Evolutionary conservation across 2,113 vertebrate genomes (phyloP), one percentile per base, ranked within the genome.

Genomic region (Gobius niger): DNA sequence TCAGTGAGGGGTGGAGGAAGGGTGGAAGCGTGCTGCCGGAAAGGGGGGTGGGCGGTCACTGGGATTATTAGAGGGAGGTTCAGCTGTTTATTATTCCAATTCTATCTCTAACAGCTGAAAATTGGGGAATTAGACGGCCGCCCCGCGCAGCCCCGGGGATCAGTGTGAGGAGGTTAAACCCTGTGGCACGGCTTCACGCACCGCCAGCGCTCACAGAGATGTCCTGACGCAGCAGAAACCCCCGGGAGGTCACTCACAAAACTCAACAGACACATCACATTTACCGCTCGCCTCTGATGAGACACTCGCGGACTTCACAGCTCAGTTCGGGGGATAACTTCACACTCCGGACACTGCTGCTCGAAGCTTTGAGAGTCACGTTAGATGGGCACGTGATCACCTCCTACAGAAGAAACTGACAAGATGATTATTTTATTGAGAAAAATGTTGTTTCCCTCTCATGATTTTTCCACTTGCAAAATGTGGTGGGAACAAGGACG

Each of bases 11-110:
- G 79, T 77, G 78, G 85, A 87, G 87, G 80, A 74, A 82, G 72
- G 76, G 75, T 63, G 57, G 71, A 78, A 76, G 52, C 59, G 72
- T 67, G 66, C 10, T 50, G 1, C 24, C 24, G 24, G 24, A 42
- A 7, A 15, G 65, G 24, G 70, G 15, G 18, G 13, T 66, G 68
- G 70, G 66, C 69, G 80, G 83, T 82, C 87, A 85, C 66, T 8
- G 42, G 83, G 86, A 89, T 91, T 93, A 90, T 90, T 90, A 82
- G 87, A 88, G 88, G 88, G 85, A 89, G 88, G 88, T 91, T 92
- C 90, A 92, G 90, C 91, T 93, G 93, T 93, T 92, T 93, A 91
- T 93, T 93, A 93, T 91, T 93, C 87, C 90, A 92, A 91, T 92
- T 93, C 89, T 88, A 90, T 90, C 89, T 91, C 82, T 88, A 93